Percentiles rank a stretch among this genome's conserved stretches.
Evolutionary conservation across 2,113 vertebrate species (phyloP).

Genomic region (Emberiza fucata): DNA sequence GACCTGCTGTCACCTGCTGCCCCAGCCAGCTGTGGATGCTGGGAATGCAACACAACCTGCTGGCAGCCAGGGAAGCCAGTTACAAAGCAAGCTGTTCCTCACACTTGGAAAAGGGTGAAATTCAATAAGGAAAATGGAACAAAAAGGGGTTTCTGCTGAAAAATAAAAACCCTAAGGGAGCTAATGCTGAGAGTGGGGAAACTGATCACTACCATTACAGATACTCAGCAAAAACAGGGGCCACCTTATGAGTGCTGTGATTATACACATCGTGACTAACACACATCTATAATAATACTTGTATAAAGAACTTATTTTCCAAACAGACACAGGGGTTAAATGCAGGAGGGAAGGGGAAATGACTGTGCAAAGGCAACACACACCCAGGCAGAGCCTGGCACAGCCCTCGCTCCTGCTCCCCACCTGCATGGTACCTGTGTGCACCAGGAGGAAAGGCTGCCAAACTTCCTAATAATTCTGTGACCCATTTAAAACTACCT

Average conservation of each 20-base stretch:
- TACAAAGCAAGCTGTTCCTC: background rate
- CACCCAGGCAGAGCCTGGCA: background rate
- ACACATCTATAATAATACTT: background rate
- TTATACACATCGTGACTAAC: background rate
- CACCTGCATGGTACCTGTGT: background rate
- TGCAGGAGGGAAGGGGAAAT: background rate
- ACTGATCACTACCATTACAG: slow-evolving; percentile 26
- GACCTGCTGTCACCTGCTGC: background rate
- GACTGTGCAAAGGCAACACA: background rate
- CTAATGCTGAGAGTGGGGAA: background rate
- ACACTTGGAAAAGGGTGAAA: background rate
- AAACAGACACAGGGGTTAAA: slow-evolving; percentile 9
- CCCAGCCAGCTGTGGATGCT: background rate
- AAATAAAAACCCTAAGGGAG: background rate
- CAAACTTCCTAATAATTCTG: slow-evolving; percentile 10
- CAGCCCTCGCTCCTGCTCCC: background rate
- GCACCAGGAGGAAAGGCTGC: background rate
- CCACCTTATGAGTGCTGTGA: background rate
- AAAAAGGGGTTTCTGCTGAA: background rate
- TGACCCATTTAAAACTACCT: slow-evolving; percentile 37
- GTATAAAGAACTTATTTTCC: background rate
- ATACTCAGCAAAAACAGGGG: background rate
- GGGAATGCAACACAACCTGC: background rate
- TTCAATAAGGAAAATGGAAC: background rate
- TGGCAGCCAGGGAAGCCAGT: background rate